A percentile compares a stretch with the other conserved stretches of the same genome.
Evolutionary conservation across 1,140 invertebrate species (phyloP).

Genomic region (Aphaenogaster ashmeadi): DNA sequence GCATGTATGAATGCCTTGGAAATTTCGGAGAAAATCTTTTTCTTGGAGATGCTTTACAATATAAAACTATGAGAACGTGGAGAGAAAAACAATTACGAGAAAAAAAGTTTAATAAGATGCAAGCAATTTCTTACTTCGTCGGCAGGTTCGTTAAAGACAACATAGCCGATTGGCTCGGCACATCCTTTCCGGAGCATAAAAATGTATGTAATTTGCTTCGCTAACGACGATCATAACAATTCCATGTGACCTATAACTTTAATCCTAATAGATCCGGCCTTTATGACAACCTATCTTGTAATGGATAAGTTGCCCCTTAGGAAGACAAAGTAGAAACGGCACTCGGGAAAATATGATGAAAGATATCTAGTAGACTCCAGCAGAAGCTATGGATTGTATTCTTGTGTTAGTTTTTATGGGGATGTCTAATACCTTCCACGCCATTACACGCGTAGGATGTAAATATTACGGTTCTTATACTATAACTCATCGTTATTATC

Average conservation of each 20-base stretch:
- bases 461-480: background rate
- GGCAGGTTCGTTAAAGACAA: slow-evolving; percentile 28
- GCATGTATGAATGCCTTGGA: background rate
- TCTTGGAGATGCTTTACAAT: background rate
- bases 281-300: slow-evolving; percentile 56
- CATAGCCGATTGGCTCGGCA: background rate
- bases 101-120: background rate
- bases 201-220: slow-evolving; percentile 42
- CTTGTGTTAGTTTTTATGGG: slow-evolving; percentile 31
- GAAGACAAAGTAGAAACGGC: slow-evolving; percentile 35
- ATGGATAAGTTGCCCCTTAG: slow-evolving; percentile 46
- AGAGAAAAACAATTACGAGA: background rate
- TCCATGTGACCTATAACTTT: slow-evolving; percentile 24
- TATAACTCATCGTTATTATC: background rate
- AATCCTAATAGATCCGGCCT: slow-evolving; percentile 48
- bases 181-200: slow-evolving; percentile 15
- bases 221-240: slow-evolving; percentile 56
- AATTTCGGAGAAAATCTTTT: background rate
- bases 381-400: background rate
- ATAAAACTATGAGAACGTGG: background rate
- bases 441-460: background rate
- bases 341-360: slow-evolving; percentile 44
- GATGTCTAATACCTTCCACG: background rate
- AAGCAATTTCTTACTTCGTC: slow-evolving; percentile 1
- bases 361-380: slow-evolving; percentile 19